Evolutionary conservation across 2,113 vertebrate species (phyloP).

Genomic region (Echinops telfairi): DNA sequence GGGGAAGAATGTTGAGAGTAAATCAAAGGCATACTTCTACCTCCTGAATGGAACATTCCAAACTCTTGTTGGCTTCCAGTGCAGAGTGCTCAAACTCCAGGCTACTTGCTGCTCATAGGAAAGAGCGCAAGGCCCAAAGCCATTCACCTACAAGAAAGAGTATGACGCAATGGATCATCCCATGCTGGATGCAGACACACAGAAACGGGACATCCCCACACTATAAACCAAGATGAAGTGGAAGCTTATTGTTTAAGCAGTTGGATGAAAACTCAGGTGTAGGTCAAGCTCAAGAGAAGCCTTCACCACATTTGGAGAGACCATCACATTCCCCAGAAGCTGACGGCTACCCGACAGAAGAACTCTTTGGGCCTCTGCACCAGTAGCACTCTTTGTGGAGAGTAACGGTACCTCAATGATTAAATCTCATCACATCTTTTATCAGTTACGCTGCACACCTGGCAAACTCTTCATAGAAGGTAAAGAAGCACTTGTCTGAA

Average conservation of each 20-base stretch:
- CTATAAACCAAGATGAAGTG: conserved; percentile 65
- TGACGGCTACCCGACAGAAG: background rate
- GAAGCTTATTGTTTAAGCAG: conserved; percentile 41
- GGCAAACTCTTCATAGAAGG: conserved; percentile 19
- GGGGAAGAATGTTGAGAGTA: background rate
- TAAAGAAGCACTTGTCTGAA: background rate
- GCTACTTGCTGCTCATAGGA: background rate
- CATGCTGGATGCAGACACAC: conserved; percentile 43
- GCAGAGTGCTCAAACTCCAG: background rate
- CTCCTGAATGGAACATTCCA: conserved; percentile 40
- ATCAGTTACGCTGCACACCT: background rate
- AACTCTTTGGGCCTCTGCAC: background rate
- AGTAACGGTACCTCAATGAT: background rate
- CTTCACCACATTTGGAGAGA: background rate
- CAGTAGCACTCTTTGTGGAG: background rate
- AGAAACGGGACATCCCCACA: background rate
- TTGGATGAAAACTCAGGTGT: conserved; percentile 39
- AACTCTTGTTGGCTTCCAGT: conserved; percentile 5
- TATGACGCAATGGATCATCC: conserved; percentile 34
- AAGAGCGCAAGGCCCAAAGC: background rate
- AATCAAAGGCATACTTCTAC: background rate
- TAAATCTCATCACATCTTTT: background rate
- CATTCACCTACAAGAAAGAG: conserved; percentile 40
- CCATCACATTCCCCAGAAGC: conserved; percentile 40
- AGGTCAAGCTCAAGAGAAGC: conserved; percentile 55